These are phyloP conservation scores for Pomacea maculata DNA, from an alignment of 1,140 invertebrate genomes.

Conservation along the genomic window DNA sequence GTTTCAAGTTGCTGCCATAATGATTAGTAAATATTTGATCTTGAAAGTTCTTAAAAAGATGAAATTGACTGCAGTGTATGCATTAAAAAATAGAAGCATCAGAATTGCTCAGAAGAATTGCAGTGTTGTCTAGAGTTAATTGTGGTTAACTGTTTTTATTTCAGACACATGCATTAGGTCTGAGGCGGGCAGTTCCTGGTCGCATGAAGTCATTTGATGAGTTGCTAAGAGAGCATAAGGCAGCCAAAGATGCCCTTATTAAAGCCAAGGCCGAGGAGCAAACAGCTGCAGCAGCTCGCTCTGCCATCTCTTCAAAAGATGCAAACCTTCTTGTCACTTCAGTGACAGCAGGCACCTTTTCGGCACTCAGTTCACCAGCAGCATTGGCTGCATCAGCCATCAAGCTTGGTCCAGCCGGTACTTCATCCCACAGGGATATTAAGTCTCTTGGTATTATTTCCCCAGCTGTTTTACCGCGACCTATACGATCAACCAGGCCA, in stretches of 20 bases:
- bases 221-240: conserved; percentile 79
- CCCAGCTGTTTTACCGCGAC: neutral
- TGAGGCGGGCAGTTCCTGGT: conserved; percentile 78
- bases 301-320: conserved; percentile 11
- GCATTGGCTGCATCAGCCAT: conserved; percentile 12
- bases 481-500: neutral
- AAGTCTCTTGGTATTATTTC: conserved; percentile 1
- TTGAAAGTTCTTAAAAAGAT: neutral
- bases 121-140: no score
- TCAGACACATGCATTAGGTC: conserved; percentile 78
- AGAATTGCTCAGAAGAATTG: no score
- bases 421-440: conserved; percentile 16
- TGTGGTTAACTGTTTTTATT: conserved; percentile 26
- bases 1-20: neutral
- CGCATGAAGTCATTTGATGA: conserved; percentile 82
- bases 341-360: conserved; percentile 3
- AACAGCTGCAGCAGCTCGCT: conserved; percentile 31
- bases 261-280: conserved; percentile 54
- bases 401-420: conserved; percentile 7
- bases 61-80: neutral
- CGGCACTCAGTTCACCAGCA: conserved; percentile 24
- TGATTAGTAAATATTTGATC: neutral
- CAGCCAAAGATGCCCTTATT: conserved; percentile 65
- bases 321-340: conserved; percentile 17
- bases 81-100: neutral